Evolutionary conservation across 1,140 invertebrate genomes (phyloP).

Genomic region (Mylabris phalerata): DNA sequence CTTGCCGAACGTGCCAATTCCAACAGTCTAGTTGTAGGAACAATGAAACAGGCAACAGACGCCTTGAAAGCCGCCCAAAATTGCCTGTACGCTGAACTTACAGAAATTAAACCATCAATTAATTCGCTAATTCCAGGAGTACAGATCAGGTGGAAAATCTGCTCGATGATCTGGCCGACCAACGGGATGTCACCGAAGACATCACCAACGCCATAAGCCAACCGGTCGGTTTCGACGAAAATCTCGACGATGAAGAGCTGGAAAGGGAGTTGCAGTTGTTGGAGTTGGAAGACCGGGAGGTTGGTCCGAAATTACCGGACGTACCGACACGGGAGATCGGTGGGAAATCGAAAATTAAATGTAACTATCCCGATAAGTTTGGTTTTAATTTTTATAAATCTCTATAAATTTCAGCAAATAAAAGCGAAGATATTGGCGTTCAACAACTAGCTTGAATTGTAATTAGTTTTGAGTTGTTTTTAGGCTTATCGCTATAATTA

Average conservation of each 20-base stretch:
- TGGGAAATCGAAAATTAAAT: too few species aligned
- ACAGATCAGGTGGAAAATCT: conserved; percentile 96
- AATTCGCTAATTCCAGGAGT: conserved; percentile 57
- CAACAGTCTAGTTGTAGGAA: conserved; percentile 92
- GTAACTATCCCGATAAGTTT: too few species aligned
- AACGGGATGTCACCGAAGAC: conserved; percentile 95
- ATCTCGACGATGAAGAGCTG: conserved; percentile 83
- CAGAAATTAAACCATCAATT: background rate
- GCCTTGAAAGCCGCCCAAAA: conserved; percentile 94
- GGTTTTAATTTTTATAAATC: too few species aligned
- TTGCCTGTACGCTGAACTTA: conserved; percentile 69
- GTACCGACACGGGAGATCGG: too few species aligned
- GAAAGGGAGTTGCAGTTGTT: conserved; percentile 72
- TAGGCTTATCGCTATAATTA: too few species aligned
- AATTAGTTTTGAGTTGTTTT: too few species aligned
- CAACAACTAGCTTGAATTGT: too few species aligned
- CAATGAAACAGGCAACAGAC: conserved; percentile 92
- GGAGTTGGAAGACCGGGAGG: conserved; percentile 56
- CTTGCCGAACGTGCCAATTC: conserved; percentile 96
- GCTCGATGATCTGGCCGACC: conserved; percentile 98
- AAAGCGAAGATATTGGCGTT: too few species aligned
- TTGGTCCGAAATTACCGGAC: too few species aligned
- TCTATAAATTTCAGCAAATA: too few species aligned
- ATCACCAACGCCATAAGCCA: conserved; percentile 97
- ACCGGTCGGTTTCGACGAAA: conserved; percentile 85